Percentiles rank a stretch among this genome's conserved stretches.
These are phyloP conservation scores for Eptesicus fuscus DNA, from an alignment of 2,113 vertebrate genomes.

Conservation along the genomic window DNA sequence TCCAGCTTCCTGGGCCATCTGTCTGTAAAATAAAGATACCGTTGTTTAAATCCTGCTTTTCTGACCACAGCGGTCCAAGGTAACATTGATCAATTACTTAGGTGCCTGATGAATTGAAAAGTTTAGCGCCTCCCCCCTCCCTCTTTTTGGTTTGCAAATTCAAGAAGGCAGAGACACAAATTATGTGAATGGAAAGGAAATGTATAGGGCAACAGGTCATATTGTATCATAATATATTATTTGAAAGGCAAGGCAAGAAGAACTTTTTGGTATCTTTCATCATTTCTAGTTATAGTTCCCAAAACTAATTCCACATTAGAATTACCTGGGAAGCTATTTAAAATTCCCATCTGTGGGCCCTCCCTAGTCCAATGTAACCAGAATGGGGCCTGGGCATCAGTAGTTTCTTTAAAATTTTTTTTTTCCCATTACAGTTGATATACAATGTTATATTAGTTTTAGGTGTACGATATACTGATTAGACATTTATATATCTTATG, in stretches of 20 bases:
- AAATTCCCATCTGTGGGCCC: neutral
- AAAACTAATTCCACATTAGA: neutral
- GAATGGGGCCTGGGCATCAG: neutral
- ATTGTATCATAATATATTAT: neutral
- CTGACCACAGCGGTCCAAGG: neutral
- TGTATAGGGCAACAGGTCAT: neutral
- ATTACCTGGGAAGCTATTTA: conserved; percentile 15
- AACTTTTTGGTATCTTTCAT: neutral
- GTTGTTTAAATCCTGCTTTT: neutral
- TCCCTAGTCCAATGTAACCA: neutral
- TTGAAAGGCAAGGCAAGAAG: neutral
- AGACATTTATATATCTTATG: neutral
- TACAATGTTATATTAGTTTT: neutral
- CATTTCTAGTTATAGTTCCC: neutral
- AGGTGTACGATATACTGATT: neutral
- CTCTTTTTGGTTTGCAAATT: neutral
- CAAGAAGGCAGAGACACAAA: conserved; percentile 10
- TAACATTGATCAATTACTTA: neutral
- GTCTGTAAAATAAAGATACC: neutral
- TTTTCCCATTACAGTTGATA: neutral
- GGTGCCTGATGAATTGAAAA: neutral
- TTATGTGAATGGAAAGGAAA: neutral
- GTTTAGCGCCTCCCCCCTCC: neutral
- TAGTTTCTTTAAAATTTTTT: neutral
- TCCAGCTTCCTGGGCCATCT: neutral